phyloP scores from a whole-genome alignment of 2,113 vertebrate species.

The Urocolius indicus region DNA sequence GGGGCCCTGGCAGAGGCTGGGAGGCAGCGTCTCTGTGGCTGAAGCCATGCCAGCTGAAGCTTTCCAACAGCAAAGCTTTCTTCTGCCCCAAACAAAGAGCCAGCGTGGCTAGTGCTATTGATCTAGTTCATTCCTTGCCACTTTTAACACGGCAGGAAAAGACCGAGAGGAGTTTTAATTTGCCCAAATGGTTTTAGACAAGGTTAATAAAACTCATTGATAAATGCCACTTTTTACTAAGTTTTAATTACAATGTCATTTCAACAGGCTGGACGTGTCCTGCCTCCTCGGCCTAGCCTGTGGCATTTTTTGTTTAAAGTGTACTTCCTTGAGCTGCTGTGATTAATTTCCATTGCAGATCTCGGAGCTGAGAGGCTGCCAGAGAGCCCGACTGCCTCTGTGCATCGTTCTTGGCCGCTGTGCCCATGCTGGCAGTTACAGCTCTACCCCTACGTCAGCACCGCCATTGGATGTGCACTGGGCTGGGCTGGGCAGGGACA shows the following conservation, averaged over 20 bases:
- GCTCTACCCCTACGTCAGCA: neutral
- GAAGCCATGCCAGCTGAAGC: constrained; percentile 9
- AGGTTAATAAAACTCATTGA: constrained; percentile 37
- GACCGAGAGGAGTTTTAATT: constrained; percentile 13
- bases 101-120: neutral
- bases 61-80: constrained; percentile 34
- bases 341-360: neutral
- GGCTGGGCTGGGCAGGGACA: neutral
- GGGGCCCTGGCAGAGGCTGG: constrained; percentile 8
- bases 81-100: neutral
- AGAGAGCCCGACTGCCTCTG: neutral
- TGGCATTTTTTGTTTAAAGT: constrained; percentile 2
- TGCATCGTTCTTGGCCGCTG: neutral
- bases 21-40: neutral
- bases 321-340: neutral
- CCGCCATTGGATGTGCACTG: neutral
- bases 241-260: constrained; percentile 31
- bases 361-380: neutral
- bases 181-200: constrained; percentile 49
- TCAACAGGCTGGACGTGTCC: neutral
- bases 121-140: neutral
- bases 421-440: neutral
- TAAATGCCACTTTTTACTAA: constrained; percentile 29
- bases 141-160: neutral
- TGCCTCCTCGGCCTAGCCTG: neutral